Percentiles rank a stretch among this genome's conserved stretches.
phyloP scores from a whole-genome alignment of 1,140 invertebrate genomes.

The Drosophila micromelanica region DNA sequence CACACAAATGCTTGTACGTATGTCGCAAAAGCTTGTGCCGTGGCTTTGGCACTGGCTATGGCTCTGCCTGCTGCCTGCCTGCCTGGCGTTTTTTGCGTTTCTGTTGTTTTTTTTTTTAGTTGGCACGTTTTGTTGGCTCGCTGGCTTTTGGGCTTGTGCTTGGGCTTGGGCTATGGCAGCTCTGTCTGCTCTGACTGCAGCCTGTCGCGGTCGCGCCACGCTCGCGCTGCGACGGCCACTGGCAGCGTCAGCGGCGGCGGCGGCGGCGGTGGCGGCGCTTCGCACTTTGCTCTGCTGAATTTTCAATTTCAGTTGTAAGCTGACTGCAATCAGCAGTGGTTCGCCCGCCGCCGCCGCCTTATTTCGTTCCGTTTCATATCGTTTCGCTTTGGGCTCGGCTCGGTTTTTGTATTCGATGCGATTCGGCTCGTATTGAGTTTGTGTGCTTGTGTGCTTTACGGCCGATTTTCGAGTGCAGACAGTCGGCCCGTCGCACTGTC shows the following conservation, averaged over 20 bases:
- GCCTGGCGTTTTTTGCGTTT: slow-evolving; percentile 82
- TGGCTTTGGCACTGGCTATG: slow-evolving; percentile 61
- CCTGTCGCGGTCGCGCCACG: slow-evolving; percentile 63
- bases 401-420: slow-evolving; percentile 31
- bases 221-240: slow-evolving; percentile 48
- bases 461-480: slow-evolving; percentile 52
- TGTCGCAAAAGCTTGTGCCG: slow-evolving; percentile 79
- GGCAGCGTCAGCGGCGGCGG: slow-evolving; percentile 24
- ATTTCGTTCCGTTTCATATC: slow-evolving; percentile 48
- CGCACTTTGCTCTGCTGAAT: slow-evolving; percentile 84
- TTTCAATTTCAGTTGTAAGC: slow-evolving; percentile 85
- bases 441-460: too few species aligned
- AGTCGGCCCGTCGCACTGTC: slow-evolving; percentile 29
- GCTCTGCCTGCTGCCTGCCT: slow-evolving; percentile 30
- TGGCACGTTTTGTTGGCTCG: slow-evolving; percentile 79
- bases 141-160: slow-evolving; percentile 67
- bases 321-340: slow-evolving; percentile 84
- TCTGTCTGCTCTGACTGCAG: slow-evolving; percentile 59
- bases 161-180: slow-evolving; percentile 43
- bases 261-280: slow-evolving; percentile 64
- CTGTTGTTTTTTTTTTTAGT: slow-evolving; percentile 73
- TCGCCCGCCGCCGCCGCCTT: too few species aligned
- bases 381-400: slow-evolving; percentile 24
- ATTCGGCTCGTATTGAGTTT: slow-evolving; percentile 29
- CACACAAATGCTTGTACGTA: slow-evolving; percentile 21